These are phyloP conservation scores for Drosophila falleni DNA, from an alignment of 2,888 invertebrate genomes.

Conservation along the genomic window DNA sequence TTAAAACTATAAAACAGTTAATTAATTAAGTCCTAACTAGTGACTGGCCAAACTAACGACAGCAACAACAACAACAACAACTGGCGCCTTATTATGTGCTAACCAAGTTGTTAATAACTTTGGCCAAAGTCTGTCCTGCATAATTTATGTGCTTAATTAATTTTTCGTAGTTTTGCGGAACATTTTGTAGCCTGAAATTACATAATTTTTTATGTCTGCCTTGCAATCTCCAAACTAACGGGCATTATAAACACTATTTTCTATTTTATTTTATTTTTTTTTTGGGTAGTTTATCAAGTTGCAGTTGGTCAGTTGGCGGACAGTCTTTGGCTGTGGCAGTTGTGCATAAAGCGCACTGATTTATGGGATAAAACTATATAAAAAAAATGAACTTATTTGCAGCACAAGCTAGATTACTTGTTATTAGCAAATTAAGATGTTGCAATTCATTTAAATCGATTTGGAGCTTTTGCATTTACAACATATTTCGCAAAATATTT, in stretches of 20 bases:
- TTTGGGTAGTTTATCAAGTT: slow-evolving; percentile 25
- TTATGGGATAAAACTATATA: slow-evolving; percentile 37
- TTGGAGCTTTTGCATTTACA: slow-evolving; percentile 2
- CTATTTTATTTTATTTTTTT: slow-evolving; percentile 7
- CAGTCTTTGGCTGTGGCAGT: slow-evolving; percentile 42
- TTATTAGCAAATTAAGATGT: slow-evolving; percentile 2
- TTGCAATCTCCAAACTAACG: slow-evolving; percentile 39
- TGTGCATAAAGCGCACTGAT: slow-evolving; percentile 52
- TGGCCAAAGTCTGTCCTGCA: slow-evolving; percentile 49
- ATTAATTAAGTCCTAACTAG: slow-evolving; percentile 69
- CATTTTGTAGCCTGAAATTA: slow-evolving; percentile 53
- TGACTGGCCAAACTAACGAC: slow-evolving; percentile 28
- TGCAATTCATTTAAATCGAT: slow-evolving; percentile 17
- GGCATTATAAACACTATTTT: slow-evolving; percentile 28
- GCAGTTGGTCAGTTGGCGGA: slow-evolving; percentile 27
- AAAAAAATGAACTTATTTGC: slow-evolving; percentile 8
- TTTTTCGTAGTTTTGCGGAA: slow-evolving; percentile 53
- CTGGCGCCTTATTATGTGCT: slow-evolving; percentile 66
- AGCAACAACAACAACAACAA: not conserved
- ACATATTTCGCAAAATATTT: not conserved
- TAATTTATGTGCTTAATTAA: slow-evolving; percentile 78
- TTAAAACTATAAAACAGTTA: slow-evolving; percentile 74
- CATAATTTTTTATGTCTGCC: slow-evolving; percentile 50
- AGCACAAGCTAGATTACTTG: slow-evolving; percentile 24
- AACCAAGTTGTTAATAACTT: slow-evolving; percentile 74